Base-by-base conservation (phyloP, 2,797 vertebrate species). In the Pteropus rufus region DNA sequence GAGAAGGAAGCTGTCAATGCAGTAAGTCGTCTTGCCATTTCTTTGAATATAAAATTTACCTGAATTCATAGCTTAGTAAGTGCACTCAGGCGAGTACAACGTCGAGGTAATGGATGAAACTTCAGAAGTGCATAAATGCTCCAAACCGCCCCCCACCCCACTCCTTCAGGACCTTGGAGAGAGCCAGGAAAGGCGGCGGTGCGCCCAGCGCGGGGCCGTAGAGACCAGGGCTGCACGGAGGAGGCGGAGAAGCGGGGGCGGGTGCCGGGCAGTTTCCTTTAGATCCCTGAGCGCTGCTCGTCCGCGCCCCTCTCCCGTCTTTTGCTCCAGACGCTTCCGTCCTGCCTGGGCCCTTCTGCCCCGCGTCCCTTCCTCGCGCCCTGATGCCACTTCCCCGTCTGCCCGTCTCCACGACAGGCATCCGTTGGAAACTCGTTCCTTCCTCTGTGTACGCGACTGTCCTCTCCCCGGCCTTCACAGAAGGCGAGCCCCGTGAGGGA, bases 111-210 rank as follows among this genome's bases (percentile, higher is more conserved):
- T 15, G 44, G 26, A 46, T 41, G 60, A 36, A 29, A 29, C 26
- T 67, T 3, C 18, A 23, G 18, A 80, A 56, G 26, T 7, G 15
- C 10, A 7, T 12, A 67, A 41, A 64, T n/a, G 21, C 72, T 96
- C 80, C 60, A 12, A 75, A 15, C 6, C 29, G 5, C 58, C 4
- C 60, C 15, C 36, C 36, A 36, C 36, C 12, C 14, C 0, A 31
- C 7, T 44, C 56, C 54, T 95, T 97, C 89, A 96, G 97, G 44
- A 95, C 91, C 95, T 94, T 97, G 95, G 95, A 97, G 82, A 97
- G 94, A 91, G 36, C 62, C 91, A 46, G 29, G 21, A 2, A 18
- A 65, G 2, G 23, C 0, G 0, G 24, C 12, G 21, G 46, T 16
- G 18, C 0, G 0, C 6, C 3, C 1, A 16, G 58, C 21, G 39